Evolutionary conservation across 2,888 invertebrate genomes (phyloP).

Genomic region (Hoplodrina ambigua): DNA sequence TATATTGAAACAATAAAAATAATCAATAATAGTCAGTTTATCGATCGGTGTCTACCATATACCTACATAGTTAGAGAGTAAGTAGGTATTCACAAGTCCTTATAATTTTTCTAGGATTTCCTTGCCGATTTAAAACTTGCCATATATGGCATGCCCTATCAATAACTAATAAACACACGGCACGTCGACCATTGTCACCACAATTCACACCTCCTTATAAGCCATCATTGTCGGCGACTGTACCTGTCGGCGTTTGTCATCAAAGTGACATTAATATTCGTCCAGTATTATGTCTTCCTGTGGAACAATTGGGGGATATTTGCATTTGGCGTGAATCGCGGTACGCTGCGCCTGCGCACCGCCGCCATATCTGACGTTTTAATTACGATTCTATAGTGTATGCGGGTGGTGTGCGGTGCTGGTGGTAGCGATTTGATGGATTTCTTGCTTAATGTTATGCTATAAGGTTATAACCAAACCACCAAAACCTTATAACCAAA

Average conservation of each 20-base stretch:
- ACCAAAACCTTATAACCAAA: too few relatives aligned
- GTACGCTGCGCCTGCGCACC: constrained; percentile 65
- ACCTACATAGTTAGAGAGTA: too few relatives aligned
- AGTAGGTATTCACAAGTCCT: too few relatives aligned
- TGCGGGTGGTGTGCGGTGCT: constrained; percentile 63
- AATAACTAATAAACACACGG: constrained; percentile 30
- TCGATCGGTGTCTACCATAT: too few relatives aligned
- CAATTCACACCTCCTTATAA: constrained; percentile 47
- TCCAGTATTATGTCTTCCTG: constrained; percentile 63
- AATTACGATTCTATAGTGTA: constrained; percentile 83
- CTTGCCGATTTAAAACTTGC: not conserved
- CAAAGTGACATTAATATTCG: constrained; percentile 65
- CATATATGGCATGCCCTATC: not conserved
- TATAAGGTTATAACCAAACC: too few relatives aligned
- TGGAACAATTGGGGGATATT: constrained; percentile 72
- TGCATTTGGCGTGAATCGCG: constrained; percentile 78
- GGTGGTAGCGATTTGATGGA: constrained; percentile 48
- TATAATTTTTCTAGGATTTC: too few relatives aligned
- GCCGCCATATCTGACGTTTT: constrained; percentile 86
- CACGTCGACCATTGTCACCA: constrained; percentile 44
- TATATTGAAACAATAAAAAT: too few relatives aligned
- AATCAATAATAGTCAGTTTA: too few relatives aligned
- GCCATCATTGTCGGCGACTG: constrained; percentile 21
- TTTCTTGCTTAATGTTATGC: too few relatives aligned
- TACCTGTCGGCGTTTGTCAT: constrained; percentile 34